Percentiles rank a stretch among this genome's conserved stretches.
These are phyloP conservation scores for Zaprionus kolodkinae DNA, from an alignment of 1,140 invertebrate species.

Conservation along the genomic window DNA sequence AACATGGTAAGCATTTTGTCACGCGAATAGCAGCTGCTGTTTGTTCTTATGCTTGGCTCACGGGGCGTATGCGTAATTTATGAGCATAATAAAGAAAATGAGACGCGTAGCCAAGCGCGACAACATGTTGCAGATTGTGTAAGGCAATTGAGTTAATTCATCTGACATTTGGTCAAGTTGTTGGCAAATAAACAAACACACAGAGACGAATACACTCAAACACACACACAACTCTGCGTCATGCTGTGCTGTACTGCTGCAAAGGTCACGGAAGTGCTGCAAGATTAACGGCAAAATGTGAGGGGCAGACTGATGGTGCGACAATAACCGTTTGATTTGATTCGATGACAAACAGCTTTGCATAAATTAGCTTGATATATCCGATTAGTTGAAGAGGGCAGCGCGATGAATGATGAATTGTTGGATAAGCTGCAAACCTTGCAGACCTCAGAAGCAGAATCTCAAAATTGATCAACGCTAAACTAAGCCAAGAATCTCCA, in stretches of 20 bases:
- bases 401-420: slow-evolving; percentile 32
- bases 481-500: slow-evolving; percentile 45
- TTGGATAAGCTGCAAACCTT: slow-evolving; percentile 15
- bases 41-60: slow-evolving; percentile 17
- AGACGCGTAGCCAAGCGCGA: slow-evolving; percentile 10
- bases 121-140: slow-evolving; percentile 38
- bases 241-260: slow-evolving; percentile 40
- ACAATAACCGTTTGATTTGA: slow-evolving; percentile 73
- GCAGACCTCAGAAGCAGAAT: neutral
- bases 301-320: slow-evolving; percentile 34
- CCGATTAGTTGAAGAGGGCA: neutral
- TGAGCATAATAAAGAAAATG: slow-evolving; percentile 33
- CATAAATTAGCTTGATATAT: slow-evolving; percentile 51
- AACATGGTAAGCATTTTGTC: slow-evolving; percentile 20
- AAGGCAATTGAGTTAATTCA: slow-evolving; percentile 59
- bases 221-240: neutral
- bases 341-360: slow-evolving; percentile 43
- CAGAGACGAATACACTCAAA: slow-evolving; percentile 28
- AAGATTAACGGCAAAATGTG: slow-evolving; percentile 52
- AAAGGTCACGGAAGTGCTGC: slow-evolving; percentile 73
- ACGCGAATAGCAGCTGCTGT: neutral
- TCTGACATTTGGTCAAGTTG: slow-evolving; percentile 35
- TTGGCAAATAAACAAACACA: slow-evolving; percentile 16
- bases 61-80: slow-evolving; percentile 67
- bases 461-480: slow-evolving; percentile 11